Conservation (phyloP, 2,888 invertebrate genomes). For the Erynnis tages region DNA sequence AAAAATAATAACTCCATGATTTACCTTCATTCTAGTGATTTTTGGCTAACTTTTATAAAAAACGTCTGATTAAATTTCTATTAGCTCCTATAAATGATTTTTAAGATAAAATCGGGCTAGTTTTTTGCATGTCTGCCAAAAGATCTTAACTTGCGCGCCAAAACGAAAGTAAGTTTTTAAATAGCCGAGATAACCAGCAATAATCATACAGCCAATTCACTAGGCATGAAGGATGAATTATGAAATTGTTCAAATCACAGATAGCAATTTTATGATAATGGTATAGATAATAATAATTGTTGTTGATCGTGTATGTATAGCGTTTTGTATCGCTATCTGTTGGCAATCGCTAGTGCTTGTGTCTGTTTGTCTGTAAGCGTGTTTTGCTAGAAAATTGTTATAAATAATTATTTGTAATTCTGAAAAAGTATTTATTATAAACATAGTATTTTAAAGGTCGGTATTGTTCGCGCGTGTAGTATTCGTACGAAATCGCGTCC, state of each 20-base stretch:
- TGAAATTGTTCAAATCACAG: conserved; percentile 18
- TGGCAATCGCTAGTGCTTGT: conserved; percentile 28
- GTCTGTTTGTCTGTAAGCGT: conserved; percentile 12
- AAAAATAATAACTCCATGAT: background rate
- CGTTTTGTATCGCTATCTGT: conserved; percentile 39
- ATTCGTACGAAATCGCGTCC: too few relatives aligned
- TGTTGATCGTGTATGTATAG: conserved; percentile 45
- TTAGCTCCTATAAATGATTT: too few relatives aligned
- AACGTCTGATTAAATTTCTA: too few relatives aligned
- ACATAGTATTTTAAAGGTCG: too few relatives aligned
- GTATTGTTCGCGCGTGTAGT: too few relatives aligned
- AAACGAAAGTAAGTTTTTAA: too few relatives aligned
- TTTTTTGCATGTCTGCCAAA: too few relatives aligned
- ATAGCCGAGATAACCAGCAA: too few relatives aligned
- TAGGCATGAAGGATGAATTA: background rate
- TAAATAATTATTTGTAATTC: conserved; percentile 27
- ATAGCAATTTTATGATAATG: conserved; percentile 14
- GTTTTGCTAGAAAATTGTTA: conserved; percentile 14
- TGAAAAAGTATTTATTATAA: conserved; percentile 35
- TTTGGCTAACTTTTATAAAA: background rate
- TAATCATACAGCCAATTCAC: conserved; percentile 6
- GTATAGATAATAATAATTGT: conserved; percentile 35
- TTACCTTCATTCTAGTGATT: conserved; percentile 14
- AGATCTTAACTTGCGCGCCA: too few relatives aligned
- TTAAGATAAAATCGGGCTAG: too few relatives aligned